Conservation (phyloP, 2,797 vertebrate genomes). For the Falco peregrinus region DNA sequence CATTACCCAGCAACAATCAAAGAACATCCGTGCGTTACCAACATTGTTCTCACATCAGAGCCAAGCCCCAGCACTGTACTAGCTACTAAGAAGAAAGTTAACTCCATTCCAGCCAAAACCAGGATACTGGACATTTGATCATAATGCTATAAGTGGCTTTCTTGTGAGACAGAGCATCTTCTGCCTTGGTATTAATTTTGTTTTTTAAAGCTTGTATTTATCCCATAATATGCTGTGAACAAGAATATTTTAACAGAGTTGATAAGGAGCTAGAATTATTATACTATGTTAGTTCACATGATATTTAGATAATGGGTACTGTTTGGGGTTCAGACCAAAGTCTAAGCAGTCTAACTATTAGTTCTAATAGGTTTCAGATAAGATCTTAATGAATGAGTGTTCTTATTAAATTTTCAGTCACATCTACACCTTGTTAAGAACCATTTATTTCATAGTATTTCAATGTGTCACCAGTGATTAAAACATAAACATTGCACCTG, state of each 20-base stretch:
- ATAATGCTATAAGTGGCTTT: background rate
- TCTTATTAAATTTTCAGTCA: background rate
- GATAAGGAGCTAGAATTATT: background rate
- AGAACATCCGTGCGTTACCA: no score
- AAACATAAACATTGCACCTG: background rate
- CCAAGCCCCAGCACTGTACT: no score
- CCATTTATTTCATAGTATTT: background rate
- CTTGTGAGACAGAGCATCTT: background rate
- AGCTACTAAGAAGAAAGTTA: no score
- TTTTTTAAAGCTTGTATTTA: background rate
- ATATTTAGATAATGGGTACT: background rate
- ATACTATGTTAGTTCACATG: background rate
- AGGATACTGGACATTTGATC: background rate
- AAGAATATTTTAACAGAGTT: background rate
- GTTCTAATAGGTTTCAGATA: background rate
- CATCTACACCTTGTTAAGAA: background rate
- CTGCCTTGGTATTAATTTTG: background rate
- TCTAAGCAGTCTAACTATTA: background rate
- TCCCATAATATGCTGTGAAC: background rate
- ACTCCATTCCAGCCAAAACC: no score
- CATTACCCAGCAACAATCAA: no score
- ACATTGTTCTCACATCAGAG: no score
- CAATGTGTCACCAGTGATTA: background rate
- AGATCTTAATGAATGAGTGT: background rate
- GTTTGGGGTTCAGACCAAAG: background rate